Conservation (phyloP, 1,140 invertebrate genomes). For the Camponotus vicinus region DNA sequence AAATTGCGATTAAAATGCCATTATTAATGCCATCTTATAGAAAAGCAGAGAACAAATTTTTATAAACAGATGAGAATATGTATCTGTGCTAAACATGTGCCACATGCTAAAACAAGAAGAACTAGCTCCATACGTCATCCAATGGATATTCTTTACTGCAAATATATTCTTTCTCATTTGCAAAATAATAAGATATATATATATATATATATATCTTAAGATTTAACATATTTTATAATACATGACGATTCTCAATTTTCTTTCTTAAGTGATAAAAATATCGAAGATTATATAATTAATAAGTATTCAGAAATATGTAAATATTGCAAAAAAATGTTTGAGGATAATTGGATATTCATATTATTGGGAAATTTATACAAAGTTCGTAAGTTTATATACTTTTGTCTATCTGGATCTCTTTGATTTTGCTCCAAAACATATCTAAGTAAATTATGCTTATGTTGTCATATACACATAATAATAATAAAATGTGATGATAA, state of each 20-base stretch:
- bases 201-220: neutral
- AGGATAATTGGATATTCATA: conserved; percentile 31
- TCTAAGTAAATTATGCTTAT: neutral
- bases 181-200: too few species aligned
- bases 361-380: conserved; percentile 17
- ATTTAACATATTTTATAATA: conserved; percentile 6
- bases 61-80: neutral
- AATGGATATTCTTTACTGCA: conserved; percentile 22
- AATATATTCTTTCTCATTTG: neutral
- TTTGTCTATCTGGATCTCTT: neutral
- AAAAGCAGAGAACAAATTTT: neutral
- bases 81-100: neutral
- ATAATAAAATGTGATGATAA: neutral
- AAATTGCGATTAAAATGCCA: neutral
- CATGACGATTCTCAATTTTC: neutral
- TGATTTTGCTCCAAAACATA: neutral
- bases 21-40: conserved; percentile 1
- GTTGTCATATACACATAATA: neutral
- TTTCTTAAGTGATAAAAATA: neutral
- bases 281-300: conserved; percentile 7
- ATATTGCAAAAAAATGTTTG: neutral
- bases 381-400: neutral
- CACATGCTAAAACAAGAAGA: neutral
- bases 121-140: neutral
- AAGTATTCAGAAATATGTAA: neutral